Base-by-base conservation (phyloP, 2,113 vertebrate genomes). In the Lophotis ruficrista region DNA sequence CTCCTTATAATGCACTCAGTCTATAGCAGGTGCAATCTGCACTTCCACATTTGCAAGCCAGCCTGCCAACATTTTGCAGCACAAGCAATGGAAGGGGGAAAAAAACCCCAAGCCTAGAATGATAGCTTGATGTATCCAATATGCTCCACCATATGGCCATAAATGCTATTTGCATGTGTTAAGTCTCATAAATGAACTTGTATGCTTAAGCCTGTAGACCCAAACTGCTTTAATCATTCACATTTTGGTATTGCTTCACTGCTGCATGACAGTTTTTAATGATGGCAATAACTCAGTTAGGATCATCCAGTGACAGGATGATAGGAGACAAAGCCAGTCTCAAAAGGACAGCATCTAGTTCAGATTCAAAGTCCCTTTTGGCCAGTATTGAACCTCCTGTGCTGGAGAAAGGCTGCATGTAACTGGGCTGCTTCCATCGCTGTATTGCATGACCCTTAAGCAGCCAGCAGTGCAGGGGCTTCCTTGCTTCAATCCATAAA, bases 41-140 rank as follows among this genome's bases (percentile, higher is more conserved):
- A 92, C 28, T 16, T 83, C 54, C 60, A 37, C 56, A 33, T 66
- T 70, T 54, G 10, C 92, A 85, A 56, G 35, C 33, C 12, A 50
- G 79, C n/a, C 54, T 90, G 71, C 65, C 87, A 95, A 91, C 53
- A n/a, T 57, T 76, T 48, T 76, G 61, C 37, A 91, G 53, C 50
- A 72, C 33, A 72, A 91, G 64, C 31, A 78, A 35, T 14, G 5
- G 19, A 3, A 10, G 5, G 9, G 6, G 9, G 6, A 9, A 13
- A 24, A 66, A 50, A 41, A 15, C 8, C 38, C 21, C 23, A 72
- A 91, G 73, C 27, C 53, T 22, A 28, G 38, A 73, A 87, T 12
- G 38, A 61, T 24, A 47, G 56, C 41, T 35, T 95, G 89, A 95
- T 92, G 35, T n/a, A 90, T 47, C 77, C 93, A 95, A 71, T 89